Percentiles rank a stretch among this genome's conserved stretches.
phyloP scores from a whole-genome alignment of 2,797 vertebrate genomes.

The Gymnoscopelus braueri region DNA sequence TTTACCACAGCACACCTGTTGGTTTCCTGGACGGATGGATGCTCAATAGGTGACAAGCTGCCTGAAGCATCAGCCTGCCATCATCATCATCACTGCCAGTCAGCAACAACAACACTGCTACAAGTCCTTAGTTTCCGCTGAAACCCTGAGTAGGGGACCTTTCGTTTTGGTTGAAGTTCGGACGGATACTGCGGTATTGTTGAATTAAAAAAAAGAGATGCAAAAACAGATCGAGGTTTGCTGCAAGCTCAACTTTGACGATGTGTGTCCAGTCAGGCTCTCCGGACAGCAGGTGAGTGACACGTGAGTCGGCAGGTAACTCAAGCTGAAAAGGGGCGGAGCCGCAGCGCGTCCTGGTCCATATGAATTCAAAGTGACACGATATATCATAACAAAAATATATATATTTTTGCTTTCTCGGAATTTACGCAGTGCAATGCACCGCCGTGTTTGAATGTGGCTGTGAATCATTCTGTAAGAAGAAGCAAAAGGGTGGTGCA shows the following conservation, averaged over 20 bases:
- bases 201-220: not conserved
- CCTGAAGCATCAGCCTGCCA: constrained; percentile 55
- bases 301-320: constrained; percentile 71
- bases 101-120: not conserved
- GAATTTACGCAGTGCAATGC: too few species aligned
- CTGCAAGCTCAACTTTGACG: not conserved
- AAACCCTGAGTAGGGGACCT: not conserved
- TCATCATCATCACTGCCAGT: constrained; percentile 18
- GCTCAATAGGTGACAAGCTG: constrained; percentile 43
- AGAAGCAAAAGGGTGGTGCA: too few species aligned
- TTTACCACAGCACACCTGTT: constrained; percentile 34
- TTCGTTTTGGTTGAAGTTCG: not conserved
- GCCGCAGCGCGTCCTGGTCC: not conserved
- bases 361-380: too few species aligned
- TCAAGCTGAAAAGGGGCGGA: constrained; percentile 64
- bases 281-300: constrained; percentile 52
- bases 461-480: too few species aligned
- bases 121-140: not conserved
- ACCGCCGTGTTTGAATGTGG: too few species aligned
- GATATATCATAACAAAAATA: too few species aligned
- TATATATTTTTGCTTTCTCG: too few species aligned
- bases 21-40: constrained; percentile 37
- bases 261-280: not conserved
- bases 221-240: not conserved
- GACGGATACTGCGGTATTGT: not conserved